These are phyloP conservation scores for Syrista parreyssii DNA, from an alignment of 2,888 invertebrate species.

Conservation along the genomic window DNA sequence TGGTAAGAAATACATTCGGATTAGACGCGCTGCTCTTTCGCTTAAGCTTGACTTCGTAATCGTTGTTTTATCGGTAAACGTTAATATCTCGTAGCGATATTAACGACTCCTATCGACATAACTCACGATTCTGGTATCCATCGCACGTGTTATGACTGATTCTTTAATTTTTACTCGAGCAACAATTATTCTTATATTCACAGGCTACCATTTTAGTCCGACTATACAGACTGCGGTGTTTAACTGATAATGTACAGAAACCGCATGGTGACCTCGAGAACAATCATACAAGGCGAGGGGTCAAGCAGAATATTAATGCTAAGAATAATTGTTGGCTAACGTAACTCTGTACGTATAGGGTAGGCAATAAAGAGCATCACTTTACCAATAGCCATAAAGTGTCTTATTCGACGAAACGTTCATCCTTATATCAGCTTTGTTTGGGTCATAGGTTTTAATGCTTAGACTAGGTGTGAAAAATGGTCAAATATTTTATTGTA, in stretches of 20 bases:
- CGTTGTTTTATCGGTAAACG: not conserved
- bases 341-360: not conserved
- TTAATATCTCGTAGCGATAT: not conserved
- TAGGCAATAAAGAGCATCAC: not conserved
- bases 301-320: not conserved
- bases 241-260: not conserved
- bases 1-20: not conserved
- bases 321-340: not conserved
- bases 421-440: not conserved
- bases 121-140: not conserved
- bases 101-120: not conserved
- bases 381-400: not conserved
- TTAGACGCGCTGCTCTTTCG: not conserved
- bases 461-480: not conserved
- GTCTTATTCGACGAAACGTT: not conserved
- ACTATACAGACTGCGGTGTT: not conserved
- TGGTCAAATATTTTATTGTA: too few species aligned
- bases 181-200: not conserved
- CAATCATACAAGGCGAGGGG: not conserved
- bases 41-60: not conserved
- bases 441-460: not conserved
- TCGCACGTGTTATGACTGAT: not conserved
- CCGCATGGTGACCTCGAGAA: not conserved
- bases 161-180: not conserved
- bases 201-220: not conserved